phyloP scores from a whole-genome alignment of 2,797 vertebrate genomes.

The Microctenopoma lineatum region DNA sequence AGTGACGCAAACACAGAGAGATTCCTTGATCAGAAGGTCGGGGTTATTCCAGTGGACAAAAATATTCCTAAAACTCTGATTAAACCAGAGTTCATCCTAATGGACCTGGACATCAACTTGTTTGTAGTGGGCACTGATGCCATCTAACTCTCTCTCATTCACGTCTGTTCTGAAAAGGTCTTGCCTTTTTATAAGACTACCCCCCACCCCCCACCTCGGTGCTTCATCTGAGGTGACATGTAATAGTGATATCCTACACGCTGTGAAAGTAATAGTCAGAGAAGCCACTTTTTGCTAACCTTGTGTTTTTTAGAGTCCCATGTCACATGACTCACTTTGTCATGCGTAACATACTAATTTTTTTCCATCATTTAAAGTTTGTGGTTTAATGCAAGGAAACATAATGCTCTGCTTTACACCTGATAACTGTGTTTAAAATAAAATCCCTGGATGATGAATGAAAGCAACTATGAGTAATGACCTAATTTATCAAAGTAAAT shows the following conservation, averaged over 20 bases:
- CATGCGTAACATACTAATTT: conserved; percentile 10
- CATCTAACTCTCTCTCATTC: conserved; percentile 1
- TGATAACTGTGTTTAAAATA: neutral
- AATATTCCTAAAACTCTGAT: conserved; percentile 15
- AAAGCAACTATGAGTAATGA: too few species aligned
- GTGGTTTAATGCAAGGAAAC: neutral
- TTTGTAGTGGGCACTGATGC: neutral
- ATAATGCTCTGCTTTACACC: neutral
- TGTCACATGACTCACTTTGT: conserved; percentile 5
- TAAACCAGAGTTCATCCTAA: conserved; percentile 2
- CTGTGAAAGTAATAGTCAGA: conserved; percentile 65
- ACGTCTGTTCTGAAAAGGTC: neutral
- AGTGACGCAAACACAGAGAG: conserved; percentile 2
- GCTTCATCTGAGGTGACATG: conserved; percentile 23
- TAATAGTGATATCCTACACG: conserved; percentile 60
- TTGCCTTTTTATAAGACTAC: conserved; percentile 60
- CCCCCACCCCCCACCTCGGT: too few species aligned
- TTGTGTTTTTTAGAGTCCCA: conserved; percentile 6
- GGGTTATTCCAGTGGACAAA: neutral
- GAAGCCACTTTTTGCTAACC: conserved; percentile 75
- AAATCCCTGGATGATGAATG: too few species aligned
- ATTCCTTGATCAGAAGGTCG: conserved; percentile 18
- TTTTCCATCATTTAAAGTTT: conserved; percentile 43
- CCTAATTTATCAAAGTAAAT: neutral
- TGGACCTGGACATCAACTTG: conserved; percentile 6